Base-by-base conservation (phyloP, 2,888 invertebrate species). In the Dione vanillae region DNA sequence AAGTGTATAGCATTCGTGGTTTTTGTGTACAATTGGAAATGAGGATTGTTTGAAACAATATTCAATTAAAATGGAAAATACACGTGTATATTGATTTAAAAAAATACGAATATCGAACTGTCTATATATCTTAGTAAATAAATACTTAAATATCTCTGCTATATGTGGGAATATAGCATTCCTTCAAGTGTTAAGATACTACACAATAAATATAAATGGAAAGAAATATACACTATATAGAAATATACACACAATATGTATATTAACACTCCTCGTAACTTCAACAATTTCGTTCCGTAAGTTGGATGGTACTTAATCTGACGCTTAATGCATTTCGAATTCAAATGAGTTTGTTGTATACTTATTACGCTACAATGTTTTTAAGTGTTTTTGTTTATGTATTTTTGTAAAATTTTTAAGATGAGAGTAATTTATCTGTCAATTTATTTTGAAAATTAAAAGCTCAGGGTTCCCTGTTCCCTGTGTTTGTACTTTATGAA, bases 1-100 rank as follows among this genome's bases (percentile, higher is more conserved):
- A 62, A 72, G 56, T 69, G 71, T 66, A 65, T 52, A 62, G 65
- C 65, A 65, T 72, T 72, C 65, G 69, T 47, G 72, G 69, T 69
- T 72, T 69, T 69, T 35, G 68, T 54, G 43, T 51, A 52, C 68
- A 54, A 62, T 62, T 62, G 43, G 49, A 68, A 68, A 62, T 68
- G 68, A 54, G 62, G 37, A 62, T 62, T 61, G 43, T 47, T 62
- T 45, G 54, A 69, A 54, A 69, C 68, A 62, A 62, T 69, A 64
- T 69, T 69, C 68, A 69, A 69, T 69, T 69, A 64, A 62, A 20
- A 35, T 62, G 45, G 19, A 56, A 69, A 69, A 64, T 37, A 56
- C 16, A 56, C 16, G 10, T 37, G 10, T 37, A 16, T n/a, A n/a
- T 54, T 37, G 37, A 56, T 56, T 56, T 5, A 37, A 35, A n/a